Evolutionary conservation across 2,797 vertebrate species (phyloP).

Genomic region (Acrossocheilus wenchowensis): DNA sequence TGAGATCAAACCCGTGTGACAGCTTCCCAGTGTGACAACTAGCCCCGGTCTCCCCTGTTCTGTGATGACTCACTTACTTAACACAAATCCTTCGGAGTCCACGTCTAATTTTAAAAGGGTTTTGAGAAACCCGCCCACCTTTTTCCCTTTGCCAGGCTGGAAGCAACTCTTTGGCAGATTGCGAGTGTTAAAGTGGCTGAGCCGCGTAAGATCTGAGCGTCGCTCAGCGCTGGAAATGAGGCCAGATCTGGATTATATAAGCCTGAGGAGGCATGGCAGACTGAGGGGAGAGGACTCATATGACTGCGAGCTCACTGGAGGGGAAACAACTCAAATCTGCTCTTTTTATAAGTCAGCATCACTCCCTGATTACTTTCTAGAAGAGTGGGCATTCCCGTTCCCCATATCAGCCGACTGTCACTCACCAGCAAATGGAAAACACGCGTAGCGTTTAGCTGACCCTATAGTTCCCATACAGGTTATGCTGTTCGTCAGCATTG

Average conservation of each 20-base stretch:
- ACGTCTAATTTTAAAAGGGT: background rate
- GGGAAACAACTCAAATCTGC: conserved; percentile 54
- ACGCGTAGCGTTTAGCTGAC: background rate
- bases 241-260: conserved; percentile 83
- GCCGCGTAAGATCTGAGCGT: conserved; percentile 66
- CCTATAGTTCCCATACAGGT: background rate
- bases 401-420: background rate
- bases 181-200: conserved; percentile 60
- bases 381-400: background rate
- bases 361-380: conserved; percentile 26
- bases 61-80: conserved; percentile 1
- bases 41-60: background rate
- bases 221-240: conserved; percentile 73
- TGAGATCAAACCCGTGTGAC: background rate
- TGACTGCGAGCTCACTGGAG: conserved; percentile 71
- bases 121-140: conserved; percentile 31
- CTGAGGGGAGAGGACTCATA: conserved; percentile 64
- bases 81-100: background rate
- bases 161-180: conserved; percentile 65
- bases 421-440: background rate
- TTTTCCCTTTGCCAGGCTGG: conserved; percentile 58
- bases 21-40: background rate
- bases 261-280: conserved; percentile 78
- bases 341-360: conserved; percentile 14
- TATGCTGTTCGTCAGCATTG: background rate